Conservation (phyloP, 2,113 vertebrate species). For the Electrona antarctica region DNA sequence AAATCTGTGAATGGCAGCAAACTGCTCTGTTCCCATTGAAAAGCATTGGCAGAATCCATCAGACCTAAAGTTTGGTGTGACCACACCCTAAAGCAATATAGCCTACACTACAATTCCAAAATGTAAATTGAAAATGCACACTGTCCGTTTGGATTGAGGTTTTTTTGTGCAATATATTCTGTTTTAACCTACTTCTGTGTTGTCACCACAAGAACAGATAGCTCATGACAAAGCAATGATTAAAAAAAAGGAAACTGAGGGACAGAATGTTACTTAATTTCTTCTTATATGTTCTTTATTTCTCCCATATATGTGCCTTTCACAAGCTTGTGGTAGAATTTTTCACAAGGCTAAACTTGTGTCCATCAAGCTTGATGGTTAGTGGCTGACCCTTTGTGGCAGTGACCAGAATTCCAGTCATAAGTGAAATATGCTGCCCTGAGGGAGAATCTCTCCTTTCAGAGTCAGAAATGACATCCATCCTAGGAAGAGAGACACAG, state of each 20-base stretch:
- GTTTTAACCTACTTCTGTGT: conserved; percentile 25
- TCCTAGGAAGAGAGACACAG: conserved; percentile 15
- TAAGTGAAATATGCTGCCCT: conserved; percentile 30
- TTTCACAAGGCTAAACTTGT: conserved; percentile 36
- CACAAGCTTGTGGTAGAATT: not conserved
- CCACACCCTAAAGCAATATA: not conserved
- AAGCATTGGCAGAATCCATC: no score
- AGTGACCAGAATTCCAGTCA: conserved; percentile 23
- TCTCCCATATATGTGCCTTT: not conserved
- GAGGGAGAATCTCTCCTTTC: conserved; percentile 35
- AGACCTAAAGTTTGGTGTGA: no score
- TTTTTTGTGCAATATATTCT: conserved; percentile 5
- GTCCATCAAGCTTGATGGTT: conserved; percentile 23
- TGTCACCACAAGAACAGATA: conserved; percentile 22
- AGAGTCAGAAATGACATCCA: conserved; percentile 34
- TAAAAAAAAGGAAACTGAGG: not conserved
- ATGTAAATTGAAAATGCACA: not conserved
- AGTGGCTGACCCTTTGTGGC: conserved; percentile 12
- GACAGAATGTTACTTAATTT: not conserved
- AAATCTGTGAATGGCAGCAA: no score
- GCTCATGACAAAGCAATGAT: conserved; percentile 14
- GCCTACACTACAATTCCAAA: conserved; percentile 3
- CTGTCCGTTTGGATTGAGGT: conserved; percentile 19
- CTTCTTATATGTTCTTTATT: not conserved
- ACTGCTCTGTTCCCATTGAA: no score